Conservation (phyloP, 1,140 invertebrate species). For the Aphelenchoides avenae region DNA sequence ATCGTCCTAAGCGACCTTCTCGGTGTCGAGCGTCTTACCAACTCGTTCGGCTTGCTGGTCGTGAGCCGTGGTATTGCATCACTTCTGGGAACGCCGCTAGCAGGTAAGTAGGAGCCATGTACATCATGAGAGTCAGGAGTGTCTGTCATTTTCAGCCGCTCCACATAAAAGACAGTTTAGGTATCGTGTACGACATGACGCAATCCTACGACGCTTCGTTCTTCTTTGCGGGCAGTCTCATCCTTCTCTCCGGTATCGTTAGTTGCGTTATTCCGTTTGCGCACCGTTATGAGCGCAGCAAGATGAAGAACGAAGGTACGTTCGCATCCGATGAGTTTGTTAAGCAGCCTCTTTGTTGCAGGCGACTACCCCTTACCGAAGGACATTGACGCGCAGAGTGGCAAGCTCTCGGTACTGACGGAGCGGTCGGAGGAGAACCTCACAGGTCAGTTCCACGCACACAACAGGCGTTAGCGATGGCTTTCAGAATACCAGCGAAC, state of each 20-base stretch:
- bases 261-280: conserved; percentile 45
- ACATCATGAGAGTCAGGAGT: conserved; percentile 1
- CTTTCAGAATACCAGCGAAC: conserved; percentile 59
- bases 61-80: conserved; percentile 85
- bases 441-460: too few relatives aligned
- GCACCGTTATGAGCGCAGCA: conserved; percentile 37
- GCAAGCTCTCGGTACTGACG: conserved; percentile 57
- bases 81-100: conserved; percentile 70
- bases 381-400: conserved; percentile 47
- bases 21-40: conserved; percentile 89
- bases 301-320: conserved; percentile 55
- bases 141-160: background rate
- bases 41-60: conserved; percentile 90
- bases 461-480: too few relatives aligned
- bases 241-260: conserved; percentile 52
- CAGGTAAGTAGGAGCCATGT: conserved; percentile 61
- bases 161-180: conserved; percentile 20
- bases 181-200: conserved; percentile 56
- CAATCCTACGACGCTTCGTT: conserved; percentile 54
- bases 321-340: conserved; percentile 12
- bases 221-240: conserved; percentile 48
- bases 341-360: conserved; percentile 18
- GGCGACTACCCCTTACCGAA: conserved; percentile 32
- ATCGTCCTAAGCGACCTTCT: conserved; percentile 93
- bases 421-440: conserved; percentile 56